Evolutionary conservation across 2,888 invertebrate genomes (phyloP).

Genomic region (Drosophila aldrichi): DNA sequence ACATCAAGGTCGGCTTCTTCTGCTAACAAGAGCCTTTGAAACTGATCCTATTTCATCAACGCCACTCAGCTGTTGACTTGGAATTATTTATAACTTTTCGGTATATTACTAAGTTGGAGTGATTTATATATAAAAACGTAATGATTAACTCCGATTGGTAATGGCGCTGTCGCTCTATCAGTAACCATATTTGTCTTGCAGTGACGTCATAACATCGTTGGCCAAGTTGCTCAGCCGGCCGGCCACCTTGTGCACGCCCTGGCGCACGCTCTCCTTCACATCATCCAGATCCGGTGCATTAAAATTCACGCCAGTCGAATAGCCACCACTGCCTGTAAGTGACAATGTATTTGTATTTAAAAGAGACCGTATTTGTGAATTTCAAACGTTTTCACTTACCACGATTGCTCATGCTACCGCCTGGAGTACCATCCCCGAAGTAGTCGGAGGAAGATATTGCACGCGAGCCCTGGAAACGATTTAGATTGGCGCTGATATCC

Average conservation of each 20-base stretch:
- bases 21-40: constrained; percentile 35
- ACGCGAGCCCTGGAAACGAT: constrained; percentile 95
- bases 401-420: constrained; percentile 47
- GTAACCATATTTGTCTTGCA: constrained; percentile 92
- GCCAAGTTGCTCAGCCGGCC: constrained; percentile 98
- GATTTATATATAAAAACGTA: constrained; percentile 53
- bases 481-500: constrained; percentile 85
- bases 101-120: constrained; percentile 56
- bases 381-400: constrained; percentile 29
- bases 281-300: constrained; percentile 95
- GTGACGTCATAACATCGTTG: constrained; percentile 96
- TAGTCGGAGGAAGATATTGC: constrained; percentile 98
- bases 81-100: constrained; percentile 61
- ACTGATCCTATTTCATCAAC: constrained; percentile 32
- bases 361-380: neutral
- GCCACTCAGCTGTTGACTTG: constrained; percentile 46
- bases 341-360: neutral
- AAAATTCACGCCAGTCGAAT: constrained; percentile 83
- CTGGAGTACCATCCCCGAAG: constrained; percentile 89
- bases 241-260: constrained; percentile 98
- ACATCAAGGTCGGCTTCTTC: constrained; percentile 29
- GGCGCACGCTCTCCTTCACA: constrained; percentile 97
- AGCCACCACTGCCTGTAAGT: constrained; percentile 70
- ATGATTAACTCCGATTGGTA: constrained; percentile 40
- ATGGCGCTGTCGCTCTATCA: constrained; percentile 83